phyloP scores from a whole-genome alignment of 2,888 invertebrate species.

The Acanthosepion lycidas region DNA sequence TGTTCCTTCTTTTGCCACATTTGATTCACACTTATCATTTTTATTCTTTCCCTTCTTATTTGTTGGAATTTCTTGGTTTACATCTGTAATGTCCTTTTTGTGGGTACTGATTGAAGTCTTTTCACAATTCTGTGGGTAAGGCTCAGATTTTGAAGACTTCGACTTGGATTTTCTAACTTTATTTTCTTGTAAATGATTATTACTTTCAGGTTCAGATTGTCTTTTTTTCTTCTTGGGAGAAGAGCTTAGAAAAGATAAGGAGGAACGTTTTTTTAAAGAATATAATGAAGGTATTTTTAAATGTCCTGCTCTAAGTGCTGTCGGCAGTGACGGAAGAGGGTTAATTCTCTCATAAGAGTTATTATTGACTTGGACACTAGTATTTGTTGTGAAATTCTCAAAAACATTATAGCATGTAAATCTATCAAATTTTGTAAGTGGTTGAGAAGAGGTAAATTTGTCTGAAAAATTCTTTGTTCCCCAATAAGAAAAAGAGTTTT shows the following conservation, averaged over 20 bases:
- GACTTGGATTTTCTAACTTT: neutral
- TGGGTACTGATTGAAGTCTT: neutral
- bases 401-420: neutral
- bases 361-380: neutral
- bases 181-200: neutral
- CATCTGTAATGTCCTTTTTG: slow-evolving; percentile 22
- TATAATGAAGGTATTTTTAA: slow-evolving; percentile 36
- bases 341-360: neutral
- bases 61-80: neutral
- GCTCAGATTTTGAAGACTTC: neutral
- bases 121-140: neutral
- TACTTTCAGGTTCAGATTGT: neutral
- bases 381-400: neutral
- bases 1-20: neutral
- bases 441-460: neutral
- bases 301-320: neutral
- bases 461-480: neutral
- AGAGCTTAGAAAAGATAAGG: neutral
- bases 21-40: neutral
- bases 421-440: neutral
- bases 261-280: slow-evolving; percentile 36
- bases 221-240: neutral
- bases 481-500: slow-evolving; percentile 17
- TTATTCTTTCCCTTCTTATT: neutral
- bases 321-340: neutral